phyloP scores from a whole-genome alignment of 1,140 invertebrate genomes.

The Lasaia peninsularis region DNA sequence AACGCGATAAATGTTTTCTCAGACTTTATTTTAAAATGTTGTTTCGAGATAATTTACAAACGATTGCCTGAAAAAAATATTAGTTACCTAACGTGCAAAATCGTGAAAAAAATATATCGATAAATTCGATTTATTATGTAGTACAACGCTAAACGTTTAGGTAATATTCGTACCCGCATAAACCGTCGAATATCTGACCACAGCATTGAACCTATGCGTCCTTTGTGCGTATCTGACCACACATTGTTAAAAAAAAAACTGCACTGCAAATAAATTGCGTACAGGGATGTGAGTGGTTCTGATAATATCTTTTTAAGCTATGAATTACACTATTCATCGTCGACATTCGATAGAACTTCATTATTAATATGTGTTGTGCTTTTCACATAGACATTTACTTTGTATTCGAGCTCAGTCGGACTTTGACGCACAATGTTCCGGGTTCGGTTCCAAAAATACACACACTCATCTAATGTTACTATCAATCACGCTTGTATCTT shows the following conservation, averaged over 20 bases:
- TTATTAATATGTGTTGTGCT: too few species aligned
- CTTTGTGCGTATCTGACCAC: conserved; percentile 65
- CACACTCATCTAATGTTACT: too few species aligned
- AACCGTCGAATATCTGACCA: conserved; percentile 73
- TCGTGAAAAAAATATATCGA: conserved; percentile 20
- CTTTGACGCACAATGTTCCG: too few species aligned
- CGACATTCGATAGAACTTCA: too few species aligned
- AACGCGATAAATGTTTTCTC: not conserved
- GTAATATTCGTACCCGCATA: conserved; percentile 72
- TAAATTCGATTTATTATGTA: conserved; percentile 21
- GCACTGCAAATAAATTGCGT: conserved; percentile 41
- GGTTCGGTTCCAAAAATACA: too few species aligned
- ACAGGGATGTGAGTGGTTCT: too few species aligned
- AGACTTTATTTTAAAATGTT: not conserved
- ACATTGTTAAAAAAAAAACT: conserved; percentile 76
- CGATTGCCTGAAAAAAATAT: not conserved
- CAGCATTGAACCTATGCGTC: conserved; percentile 61
- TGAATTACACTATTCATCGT: too few species aligned
- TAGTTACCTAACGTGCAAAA: too few species aligned
- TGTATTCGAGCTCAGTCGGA: too few species aligned
- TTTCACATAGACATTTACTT: too few species aligned
- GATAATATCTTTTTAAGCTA: too few species aligned
- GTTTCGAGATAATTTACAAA: not conserved
- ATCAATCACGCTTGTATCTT: too few species aligned
- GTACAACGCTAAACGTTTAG: conserved; percentile 41